A percentile compares a stretch with the other conserved stretches of the same genome.
These are phyloP conservation scores for Willowsia nigromaculata DNA, from an alignment of 2,888 invertebrate species.

Conservation along the genomic window DNA sequence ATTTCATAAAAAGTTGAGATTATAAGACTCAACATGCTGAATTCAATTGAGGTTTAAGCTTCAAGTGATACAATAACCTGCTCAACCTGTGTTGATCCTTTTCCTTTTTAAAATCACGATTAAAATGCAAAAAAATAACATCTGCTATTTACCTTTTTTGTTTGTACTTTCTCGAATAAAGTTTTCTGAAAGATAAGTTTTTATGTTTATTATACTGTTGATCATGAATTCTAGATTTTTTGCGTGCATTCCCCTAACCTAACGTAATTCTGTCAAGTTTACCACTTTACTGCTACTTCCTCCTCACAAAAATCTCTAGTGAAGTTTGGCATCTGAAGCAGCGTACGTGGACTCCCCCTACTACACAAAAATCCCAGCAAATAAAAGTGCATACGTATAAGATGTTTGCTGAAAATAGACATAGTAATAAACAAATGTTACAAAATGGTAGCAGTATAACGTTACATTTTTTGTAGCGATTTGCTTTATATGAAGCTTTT, in stretches of 20 bases:
- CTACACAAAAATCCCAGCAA: background rate
- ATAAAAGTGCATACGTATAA: background rate
- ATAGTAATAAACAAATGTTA: background rate
- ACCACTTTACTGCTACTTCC: conserved; percentile 49
- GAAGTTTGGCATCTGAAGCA: background rate
- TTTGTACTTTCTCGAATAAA: conserved; percentile 28
- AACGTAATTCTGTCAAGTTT: conserved; percentile 40
- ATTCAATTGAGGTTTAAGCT: background rate
- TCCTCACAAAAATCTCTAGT: background rate
- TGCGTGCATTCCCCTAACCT: conserved; percentile 29
- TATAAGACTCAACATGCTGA: background rate
- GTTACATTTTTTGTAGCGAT: conserved; percentile 7
- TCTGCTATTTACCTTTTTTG: background rate
- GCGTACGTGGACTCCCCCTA: background rate
- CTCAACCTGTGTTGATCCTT: conserved; percentile 40
- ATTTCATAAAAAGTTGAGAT: background rate
- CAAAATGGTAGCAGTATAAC: background rate
- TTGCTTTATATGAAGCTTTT: background rate
- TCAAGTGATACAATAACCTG: conserved; percentile 28
- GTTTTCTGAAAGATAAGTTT: background rate
- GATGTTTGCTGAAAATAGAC: background rate
- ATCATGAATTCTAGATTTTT: conserved; percentile 4
- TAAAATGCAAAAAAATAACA: background rate
- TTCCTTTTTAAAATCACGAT: conserved; percentile 50
- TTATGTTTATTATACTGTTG: background rate